Conservation (phyloP, 1,140 invertebrate species). For the Neodiprion virginianus region DNA sequence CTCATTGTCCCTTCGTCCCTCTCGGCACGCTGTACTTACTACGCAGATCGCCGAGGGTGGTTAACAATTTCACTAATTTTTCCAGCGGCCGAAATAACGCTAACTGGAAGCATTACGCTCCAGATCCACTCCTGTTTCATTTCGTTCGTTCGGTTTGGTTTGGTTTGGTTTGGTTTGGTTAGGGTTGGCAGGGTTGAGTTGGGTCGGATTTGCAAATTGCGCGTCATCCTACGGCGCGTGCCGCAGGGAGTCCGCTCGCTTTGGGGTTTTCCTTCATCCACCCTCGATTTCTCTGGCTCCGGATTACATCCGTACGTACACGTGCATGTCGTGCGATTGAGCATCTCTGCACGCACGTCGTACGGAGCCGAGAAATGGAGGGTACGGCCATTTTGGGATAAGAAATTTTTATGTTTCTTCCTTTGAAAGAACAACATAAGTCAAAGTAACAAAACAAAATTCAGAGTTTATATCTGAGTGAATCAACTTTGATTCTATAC, state of each 20-base stretch:
- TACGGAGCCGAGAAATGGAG: too few relatives aligned
- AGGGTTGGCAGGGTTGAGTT: not conserved
- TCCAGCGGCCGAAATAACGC: not conserved
- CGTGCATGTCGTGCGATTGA: not conserved
- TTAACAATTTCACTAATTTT: not conserved
- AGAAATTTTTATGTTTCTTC: too few relatives aligned
- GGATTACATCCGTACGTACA: not conserved
- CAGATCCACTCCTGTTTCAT: not conserved
- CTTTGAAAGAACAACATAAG: too few relatives aligned
- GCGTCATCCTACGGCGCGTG: not conserved
- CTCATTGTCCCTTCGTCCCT: too few relatives aligned
- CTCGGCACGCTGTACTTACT: too few relatives aligned
- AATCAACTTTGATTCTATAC: too few relatives aligned
- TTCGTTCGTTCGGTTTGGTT: too few relatives aligned
- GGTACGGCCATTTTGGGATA: too few relatives aligned
- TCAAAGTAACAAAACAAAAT: too few relatives aligned
- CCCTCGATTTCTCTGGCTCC: not conserved
- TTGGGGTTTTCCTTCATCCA: not conserved
- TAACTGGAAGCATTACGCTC: not conserved
- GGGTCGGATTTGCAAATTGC: not conserved
- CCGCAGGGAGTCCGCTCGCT: not conserved
- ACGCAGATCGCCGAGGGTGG: too few relatives aligned
- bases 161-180: too few relatives aligned
- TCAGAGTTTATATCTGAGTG: too few relatives aligned
- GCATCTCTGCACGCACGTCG: not conserved